Evolutionary conservation across 2,888 invertebrate species (phyloP).

Genomic region (Archips crataeganus): DNA sequence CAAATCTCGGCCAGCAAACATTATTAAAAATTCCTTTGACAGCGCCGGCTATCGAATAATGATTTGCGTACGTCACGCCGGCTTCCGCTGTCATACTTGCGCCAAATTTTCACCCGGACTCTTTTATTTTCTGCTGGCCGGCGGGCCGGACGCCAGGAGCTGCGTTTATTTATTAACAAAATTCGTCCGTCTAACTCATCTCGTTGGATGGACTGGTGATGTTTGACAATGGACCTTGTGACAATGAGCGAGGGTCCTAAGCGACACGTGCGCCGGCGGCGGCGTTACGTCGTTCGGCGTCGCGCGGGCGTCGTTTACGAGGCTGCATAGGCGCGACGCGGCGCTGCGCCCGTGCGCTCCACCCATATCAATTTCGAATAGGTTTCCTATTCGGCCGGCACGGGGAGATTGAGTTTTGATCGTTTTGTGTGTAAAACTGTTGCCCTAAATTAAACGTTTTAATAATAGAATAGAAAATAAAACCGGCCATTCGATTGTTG

Average conservation of each 20-base stretch:
- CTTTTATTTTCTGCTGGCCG: slow-evolving; percentile 74
- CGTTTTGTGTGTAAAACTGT: slow-evolving; percentile 84
- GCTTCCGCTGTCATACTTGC: slow-evolving; percentile 80
- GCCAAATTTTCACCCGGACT: slow-evolving; percentile 74
- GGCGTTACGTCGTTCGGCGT: slow-evolving; percentile 60
- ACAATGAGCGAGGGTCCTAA: slow-evolving; percentile 56
- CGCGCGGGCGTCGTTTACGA: slow-evolving; percentile 75
- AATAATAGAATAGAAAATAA: slow-evolving; percentile 83
- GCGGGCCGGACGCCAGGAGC: slow-evolving; percentile 68
- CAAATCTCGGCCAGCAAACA: slow-evolving; percentile 72
- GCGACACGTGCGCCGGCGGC: slow-evolving; percentile 45
- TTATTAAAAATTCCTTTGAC: slow-evolving; percentile 84
- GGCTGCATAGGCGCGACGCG: slow-evolving; percentile 79
- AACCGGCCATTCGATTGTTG: slow-evolving; percentile 67
- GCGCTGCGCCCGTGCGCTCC: slow-evolving; percentile 76
- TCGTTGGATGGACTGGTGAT: slow-evolving; percentile 47
- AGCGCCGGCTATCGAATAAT: slow-evolving; percentile 77
- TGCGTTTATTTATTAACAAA: slow-evolving; percentile 86
- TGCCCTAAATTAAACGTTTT: slow-evolving; percentile 84
- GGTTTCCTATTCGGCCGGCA: slow-evolving; percentile 79
- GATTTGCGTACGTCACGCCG: slow-evolving; percentile 77
- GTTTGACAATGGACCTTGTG: slow-evolving; percentile 54
- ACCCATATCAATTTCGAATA: slow-evolving; percentile 86
- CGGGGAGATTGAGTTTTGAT: slow-evolving; percentile 82
- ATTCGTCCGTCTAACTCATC: slow-evolving; percentile 78